Evolutionary conservation across 2,888 invertebrate genomes (phyloP).

Genomic region (Stenchaetothrips biformis): DNA sequence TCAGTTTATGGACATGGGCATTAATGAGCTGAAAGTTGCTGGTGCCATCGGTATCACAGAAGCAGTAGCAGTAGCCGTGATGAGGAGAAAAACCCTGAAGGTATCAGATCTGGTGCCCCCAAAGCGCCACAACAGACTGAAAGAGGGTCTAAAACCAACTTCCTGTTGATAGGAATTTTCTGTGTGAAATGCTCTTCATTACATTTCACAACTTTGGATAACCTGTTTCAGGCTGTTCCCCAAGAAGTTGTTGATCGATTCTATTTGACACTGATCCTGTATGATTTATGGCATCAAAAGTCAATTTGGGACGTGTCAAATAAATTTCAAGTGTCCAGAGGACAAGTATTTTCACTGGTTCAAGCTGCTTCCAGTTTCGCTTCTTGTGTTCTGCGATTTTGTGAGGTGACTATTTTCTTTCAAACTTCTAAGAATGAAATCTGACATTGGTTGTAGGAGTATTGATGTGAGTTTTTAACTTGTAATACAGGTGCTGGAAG

Average conservation of each 20-base stretch:
- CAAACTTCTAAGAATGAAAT: conserved; percentile 19
- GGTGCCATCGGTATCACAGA: conserved; percentile 73
- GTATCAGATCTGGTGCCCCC: conserved; percentile 36
- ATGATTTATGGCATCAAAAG: conserved; percentile 67
- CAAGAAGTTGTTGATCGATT: conserved; percentile 67
- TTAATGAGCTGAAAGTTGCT: conserved; percentile 64
- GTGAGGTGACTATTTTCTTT: conserved; percentile 56
- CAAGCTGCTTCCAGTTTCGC: conserved; percentile 67
- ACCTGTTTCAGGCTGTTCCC: conserved; percentile 52
- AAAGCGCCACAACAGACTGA: conserved; percentile 2
- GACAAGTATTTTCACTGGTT: conserved; percentile 73
- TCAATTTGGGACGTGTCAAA: conserved; percentile 56
- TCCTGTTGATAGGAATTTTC: too few species aligned
- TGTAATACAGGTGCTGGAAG: conserved; percentile 56
- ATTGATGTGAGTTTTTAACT: neutral
- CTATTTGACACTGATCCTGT: conserved; percentile 79
- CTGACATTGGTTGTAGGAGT: neutral
- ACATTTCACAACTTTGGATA: conserved; percentile 25
- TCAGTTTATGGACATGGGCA: conserved; percentile 59
- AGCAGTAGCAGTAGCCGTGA: conserved; percentile 41
- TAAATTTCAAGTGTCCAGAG: conserved; percentile 64
- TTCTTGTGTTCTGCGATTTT: conserved; percentile 70
- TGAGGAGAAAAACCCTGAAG: conserved; percentile 36
- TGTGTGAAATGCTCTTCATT: neutral
- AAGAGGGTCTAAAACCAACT: too few species aligned